Evolutionary conservation across 2,888 invertebrate species (phyloP).

Genomic region (Galerucella nymphaeae): DNA sequence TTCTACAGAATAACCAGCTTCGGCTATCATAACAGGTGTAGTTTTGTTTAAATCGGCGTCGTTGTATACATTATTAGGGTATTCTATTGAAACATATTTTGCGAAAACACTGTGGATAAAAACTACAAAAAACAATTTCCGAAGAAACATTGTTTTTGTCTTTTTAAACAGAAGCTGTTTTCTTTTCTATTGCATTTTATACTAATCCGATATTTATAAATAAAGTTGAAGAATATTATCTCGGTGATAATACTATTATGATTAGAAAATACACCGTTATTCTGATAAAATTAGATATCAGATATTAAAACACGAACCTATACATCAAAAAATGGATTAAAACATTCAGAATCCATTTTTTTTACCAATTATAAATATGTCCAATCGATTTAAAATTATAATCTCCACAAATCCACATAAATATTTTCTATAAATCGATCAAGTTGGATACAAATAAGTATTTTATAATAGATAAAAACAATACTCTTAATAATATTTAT

Average conservation of each 20-base stretch:
- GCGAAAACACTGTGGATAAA: neutral
- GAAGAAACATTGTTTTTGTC: neutral
- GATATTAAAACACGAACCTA: no score
- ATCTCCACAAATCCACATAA: neutral
- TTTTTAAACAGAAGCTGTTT: neutral
- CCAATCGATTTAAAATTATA: neutral
- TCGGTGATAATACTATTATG: neutral
- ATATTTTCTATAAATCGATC: neutral
- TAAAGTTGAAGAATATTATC: neutral
- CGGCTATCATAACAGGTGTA: conserved; percentile 57
- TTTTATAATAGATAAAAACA: neutral
- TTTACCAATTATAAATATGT: neutral
- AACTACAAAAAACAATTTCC: neutral
- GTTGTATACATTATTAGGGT: neutral
- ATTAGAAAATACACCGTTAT: neutral
- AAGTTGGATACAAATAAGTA: neutral
- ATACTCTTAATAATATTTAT: neutral
- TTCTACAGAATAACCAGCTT: conserved; percentile 65
- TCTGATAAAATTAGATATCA: neutral
- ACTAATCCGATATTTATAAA: neutral
- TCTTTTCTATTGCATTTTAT: neutral
- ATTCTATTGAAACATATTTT: neutral
- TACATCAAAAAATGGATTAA: no score
- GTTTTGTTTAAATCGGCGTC: neutral
- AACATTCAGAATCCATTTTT: no score